Evolutionary conservation across 2,797 vertebrate genomes (phyloP).

Genomic region (Balearica regulorum): DNA sequence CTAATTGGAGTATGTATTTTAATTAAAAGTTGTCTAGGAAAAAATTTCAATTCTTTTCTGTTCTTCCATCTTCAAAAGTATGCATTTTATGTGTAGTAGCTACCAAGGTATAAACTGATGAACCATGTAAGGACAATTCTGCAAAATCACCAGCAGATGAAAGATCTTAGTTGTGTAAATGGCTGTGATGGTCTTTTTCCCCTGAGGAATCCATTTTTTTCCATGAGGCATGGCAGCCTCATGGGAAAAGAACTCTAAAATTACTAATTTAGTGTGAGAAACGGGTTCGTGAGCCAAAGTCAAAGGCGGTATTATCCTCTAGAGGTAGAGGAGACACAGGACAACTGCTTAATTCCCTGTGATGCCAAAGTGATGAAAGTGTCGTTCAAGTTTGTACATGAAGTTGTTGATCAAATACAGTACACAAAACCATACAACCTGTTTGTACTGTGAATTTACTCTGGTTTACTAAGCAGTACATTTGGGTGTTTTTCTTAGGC

Average conservation of each 20-base stretch:
- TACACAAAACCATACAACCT: too few relatives aligned
- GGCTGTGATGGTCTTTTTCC: background rate
- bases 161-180: background rate
- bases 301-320: background rate
- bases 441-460: background rate
- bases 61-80: background rate
- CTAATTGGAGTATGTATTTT: background rate
- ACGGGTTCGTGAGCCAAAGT: background rate
- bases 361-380: fast-evolving
- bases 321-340: background rate
- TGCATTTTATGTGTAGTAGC: background rate
- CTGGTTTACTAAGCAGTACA: background rate
- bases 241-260: background rate
- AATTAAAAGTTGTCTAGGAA: background rate
- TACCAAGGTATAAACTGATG: background rate
- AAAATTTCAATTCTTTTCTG: fast-evolving
- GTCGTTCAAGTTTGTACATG: fast-evolving
- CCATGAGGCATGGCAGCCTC: background rate
- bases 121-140: background rate
- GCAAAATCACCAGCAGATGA: background rate
- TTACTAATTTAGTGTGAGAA: background rate
- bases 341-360: background rate
- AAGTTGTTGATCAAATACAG: fast-evolving
- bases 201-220: background rate
- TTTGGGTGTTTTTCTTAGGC: background rate